Base-by-base conservation (phyloP, 1,140 invertebrate species). In the Brachionus rotundiformis region DNA sequence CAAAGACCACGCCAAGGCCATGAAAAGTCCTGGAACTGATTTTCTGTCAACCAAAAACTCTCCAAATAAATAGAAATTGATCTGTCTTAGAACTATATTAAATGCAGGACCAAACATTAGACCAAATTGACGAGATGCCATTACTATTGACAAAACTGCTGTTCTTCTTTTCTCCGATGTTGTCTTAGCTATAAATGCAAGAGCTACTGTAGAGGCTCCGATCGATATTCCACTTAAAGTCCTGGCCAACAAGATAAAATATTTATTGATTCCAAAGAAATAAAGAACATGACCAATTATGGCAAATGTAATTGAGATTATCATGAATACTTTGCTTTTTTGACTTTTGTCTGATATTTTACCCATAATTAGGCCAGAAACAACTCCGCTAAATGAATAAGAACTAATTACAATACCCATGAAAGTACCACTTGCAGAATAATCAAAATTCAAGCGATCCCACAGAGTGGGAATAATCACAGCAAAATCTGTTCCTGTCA, bases 41-140 rank as follows among this genome's bases (percentile, higher is more conserved):
- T 63, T 49, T 39, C 41, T 16, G 31, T 68, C 31, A 33, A 82
- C 44, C 31, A 39, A 19, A 75, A 82, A 29, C 11, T 33, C 25
- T 47, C 79, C 83, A n/a, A 81, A 81, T 31, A 79, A 44, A 11
- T 73, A 33, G 73, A 84, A 85, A 73, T 84, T 61, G 39, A 83
- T 16, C 39, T 83, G 7, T n/a, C 80, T 65, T 25, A 85, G 39
- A 31, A 83, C 81, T 36, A 85, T 77, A 77, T 85, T 84, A 41
- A 84, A 84, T 39, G 82, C 84, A 39, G 84, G 84, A n/a, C 84
- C 84, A 77, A 84, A 82, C 29, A 84, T 82, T 1, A 85, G 63
- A 2, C 84, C 84, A 23, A 84, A 36, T 80, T 85, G 84, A 27
- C 84, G 79, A 49, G 79, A 84, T 16, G 82, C 82, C 23, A 84